Base-by-base conservation (phyloP, 2,888 invertebrate genomes). In the Eupithecia centaureata region DNA sequence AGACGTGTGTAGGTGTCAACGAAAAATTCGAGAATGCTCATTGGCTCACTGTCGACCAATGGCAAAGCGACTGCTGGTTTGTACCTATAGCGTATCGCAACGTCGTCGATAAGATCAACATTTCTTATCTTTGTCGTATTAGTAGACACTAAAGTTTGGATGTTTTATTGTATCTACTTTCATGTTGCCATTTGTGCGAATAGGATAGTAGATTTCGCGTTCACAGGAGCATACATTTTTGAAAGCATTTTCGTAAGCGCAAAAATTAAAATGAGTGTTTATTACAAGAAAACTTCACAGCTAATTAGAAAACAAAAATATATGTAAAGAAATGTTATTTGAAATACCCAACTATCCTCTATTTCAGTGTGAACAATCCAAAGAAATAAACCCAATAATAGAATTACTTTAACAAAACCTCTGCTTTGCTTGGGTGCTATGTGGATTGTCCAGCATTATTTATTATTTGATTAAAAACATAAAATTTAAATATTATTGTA, bases 1-100 rank as follows among this genome's bases (percentile, higher is more conserved):
- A 25, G 35, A 38, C 18, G 18, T 52, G 38, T 59, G 63, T 63
- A 54, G 67, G 63, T 32, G 67, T 62, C 30, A 38, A 25, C 22
- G 33, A 28, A 2, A 15, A 25, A 18, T 25, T 22, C 10, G 42
- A 12, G 52, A 22, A 15, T 13, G 12, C 35, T 58, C 54, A 18
- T 67, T 67, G 67, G 63, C 56, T 59, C 2, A 13, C 27, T 32
- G 2, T 47, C 22, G 10, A 18, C 67, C 67, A 67, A 63, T 63
- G n/a, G 22, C 25, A 51, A 12, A 32, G 32, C 32, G 10, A 32
- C 18, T 57, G 27, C 22, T 51, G 25, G 25, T 8, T 25, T 25
- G 25, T 51, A 25, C n/a, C 10, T 38, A n/a, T n/a, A n/a, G n/a
- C 38, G 38, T 38, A 1, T 38, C 42, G 8, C 18, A 8, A 7